Percentiles rank a stretch among this genome's conserved stretches.
Conservation (phyloP, 2,888 invertebrate genomes). For the Cephus pulcher region DNA sequence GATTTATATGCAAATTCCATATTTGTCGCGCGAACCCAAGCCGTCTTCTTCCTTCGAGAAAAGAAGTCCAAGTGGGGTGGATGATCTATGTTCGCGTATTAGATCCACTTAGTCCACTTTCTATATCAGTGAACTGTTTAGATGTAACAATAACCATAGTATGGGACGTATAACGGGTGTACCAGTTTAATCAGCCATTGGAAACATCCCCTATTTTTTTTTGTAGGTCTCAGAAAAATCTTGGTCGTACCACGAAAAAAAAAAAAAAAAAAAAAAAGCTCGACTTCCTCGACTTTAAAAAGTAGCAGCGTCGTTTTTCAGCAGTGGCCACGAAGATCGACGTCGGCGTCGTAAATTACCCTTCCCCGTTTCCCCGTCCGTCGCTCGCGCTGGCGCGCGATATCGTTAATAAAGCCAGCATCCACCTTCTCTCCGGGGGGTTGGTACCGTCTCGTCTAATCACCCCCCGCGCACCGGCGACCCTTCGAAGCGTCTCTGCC, state of each 20-base stretch:
- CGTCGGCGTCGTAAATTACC: conserved; percentile 56
- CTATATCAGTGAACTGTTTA: not conserved
- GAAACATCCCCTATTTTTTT: not conserved
- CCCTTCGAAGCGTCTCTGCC: conserved; percentile 25
- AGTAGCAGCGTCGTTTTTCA: not conserved
- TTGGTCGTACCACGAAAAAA: no score
- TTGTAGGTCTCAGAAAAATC: not conserved
- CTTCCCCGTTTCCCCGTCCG: conserved; percentile 10
- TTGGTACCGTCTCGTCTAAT: conserved; percentile 60
- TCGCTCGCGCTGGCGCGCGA: conserved; percentile 28
- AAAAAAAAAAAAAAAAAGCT: not conserved
- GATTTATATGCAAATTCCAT: conserved; percentile 77
- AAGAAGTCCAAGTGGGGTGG: conserved; percentile 25
- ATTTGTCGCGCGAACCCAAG: conserved; percentile 69
- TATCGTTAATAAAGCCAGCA: conserved; percentile 62
- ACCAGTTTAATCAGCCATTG: not conserved
- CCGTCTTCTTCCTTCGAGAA: conserved; percentile 31
- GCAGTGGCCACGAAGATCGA: not conserved
- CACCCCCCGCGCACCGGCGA: conserved; percentile 43
- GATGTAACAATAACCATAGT: not conserved
- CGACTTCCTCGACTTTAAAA: not conserved
- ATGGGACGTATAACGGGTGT: not conserved
- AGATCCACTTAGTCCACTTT: not conserved
- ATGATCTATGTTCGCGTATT: not conserved
- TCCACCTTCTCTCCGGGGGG: conserved; percentile 37